Evolutionary conservation across 2,797 vertebrate genomes (phyloP).

Genomic region (Nannoperca australis): DNA sequence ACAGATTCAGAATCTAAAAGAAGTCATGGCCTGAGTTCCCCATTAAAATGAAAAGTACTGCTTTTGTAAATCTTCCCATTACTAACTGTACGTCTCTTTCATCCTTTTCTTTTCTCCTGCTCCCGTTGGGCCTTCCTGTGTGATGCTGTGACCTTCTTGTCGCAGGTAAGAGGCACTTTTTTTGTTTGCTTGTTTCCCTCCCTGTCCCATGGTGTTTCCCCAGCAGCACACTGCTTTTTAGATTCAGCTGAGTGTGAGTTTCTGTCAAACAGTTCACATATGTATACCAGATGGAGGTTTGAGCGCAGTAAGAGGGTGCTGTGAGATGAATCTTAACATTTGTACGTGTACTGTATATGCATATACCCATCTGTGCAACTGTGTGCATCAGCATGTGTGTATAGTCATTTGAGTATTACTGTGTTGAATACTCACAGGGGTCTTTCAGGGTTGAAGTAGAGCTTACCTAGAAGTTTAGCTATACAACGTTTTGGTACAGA

Average conservation of each 20-base stretch:
- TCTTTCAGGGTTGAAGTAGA: background rate
- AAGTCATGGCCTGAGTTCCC: background rate
- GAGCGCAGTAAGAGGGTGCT: constrained; percentile 45
- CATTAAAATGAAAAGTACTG: constrained; percentile 6
- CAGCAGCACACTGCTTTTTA: background rate
- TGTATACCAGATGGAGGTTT: constrained; percentile 65
- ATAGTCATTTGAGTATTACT: background rate
- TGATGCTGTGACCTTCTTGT: constrained; percentile 34
- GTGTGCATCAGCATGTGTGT: constrained; percentile 16
- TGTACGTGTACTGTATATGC: constrained; percentile 11
- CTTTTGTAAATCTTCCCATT: background rate
- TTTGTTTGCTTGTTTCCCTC: constrained; percentile 14
- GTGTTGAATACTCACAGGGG: background rate
- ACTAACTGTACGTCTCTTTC: constrained; percentile 34
- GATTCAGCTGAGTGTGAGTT: constrained; percentile 57
- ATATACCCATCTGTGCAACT: constrained; percentile 11
- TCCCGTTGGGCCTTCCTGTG: constrained; percentile 17
- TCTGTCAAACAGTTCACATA: constrained; percentile 62
- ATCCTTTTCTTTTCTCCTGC: background rate
- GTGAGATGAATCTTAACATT: constrained; percentile 52
- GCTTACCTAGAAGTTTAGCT: background rate
- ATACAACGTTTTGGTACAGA: background rate
- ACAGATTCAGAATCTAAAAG: constrained; percentile 18
- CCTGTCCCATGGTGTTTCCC: constrained; percentile 12
- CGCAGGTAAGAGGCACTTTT: constrained; percentile 64